Evolutionary conservation across 1,140 invertebrate species (phyloP), one percentile per base, ranked within the genome.

Genomic region (Cotesia glomerata): DNA sequence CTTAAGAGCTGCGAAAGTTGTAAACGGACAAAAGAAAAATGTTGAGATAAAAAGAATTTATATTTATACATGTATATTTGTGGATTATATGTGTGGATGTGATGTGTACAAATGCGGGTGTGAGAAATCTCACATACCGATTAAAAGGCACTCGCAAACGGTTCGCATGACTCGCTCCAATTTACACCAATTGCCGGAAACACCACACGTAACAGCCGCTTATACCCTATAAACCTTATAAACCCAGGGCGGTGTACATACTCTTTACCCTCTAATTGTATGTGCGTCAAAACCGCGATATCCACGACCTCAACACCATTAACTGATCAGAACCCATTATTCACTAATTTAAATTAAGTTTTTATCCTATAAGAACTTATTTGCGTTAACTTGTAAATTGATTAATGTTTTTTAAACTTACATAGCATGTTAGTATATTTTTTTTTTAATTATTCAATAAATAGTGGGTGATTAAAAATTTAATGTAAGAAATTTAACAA

Each of bases 131-230:
- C 59, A 59, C 62, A 56, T 11, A 39, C 35, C 69, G 70, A 74
- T 75, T 77, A 77, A 75, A 77, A 71, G 74, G 69, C 61, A 39
- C 64, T 67, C 63, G 49, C 18, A 52, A 56, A 39, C 63, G 32
- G 36, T 58, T 77, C 65, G 74, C 76, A 77, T 77, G 74, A 77
- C 72, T 77, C 68, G 51, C 8, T 68, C 71, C 74, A 77, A 77
- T 77, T 75, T 69, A 70, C 74, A 51, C 61, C 71, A 74, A 75
- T 75, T 69, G 69, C 16, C 65, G 71, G 69, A 77, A 77, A 75
- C 75, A 59, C 66, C 66, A 35, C 69, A 45, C n/a, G 69, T 49
- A 56, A 54, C 52, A 58, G 36, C 39, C 34, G 56, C 16, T 58
- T 35, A 35, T 64, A 66, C 39, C 58, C 4, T 14, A 36, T 13